Percentiles rank a stretch among this genome's conserved stretches.
phyloP scores from a whole-genome alignment of 2,113 vertebrate genomes.

The Symphodus melops region DNA sequence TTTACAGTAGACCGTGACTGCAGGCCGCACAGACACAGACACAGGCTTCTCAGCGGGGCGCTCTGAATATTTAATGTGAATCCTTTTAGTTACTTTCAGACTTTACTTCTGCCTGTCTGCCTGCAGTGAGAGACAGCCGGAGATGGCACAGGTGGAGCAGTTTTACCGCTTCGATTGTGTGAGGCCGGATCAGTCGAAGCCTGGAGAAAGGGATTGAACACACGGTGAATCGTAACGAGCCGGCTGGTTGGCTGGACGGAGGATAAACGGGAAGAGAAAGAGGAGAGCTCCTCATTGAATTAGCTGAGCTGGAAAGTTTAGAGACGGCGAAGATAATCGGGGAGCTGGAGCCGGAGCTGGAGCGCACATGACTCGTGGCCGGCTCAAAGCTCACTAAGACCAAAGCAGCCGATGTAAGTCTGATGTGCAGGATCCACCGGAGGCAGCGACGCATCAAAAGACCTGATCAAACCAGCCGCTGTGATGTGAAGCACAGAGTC shows the following conservation, averaged over 20 bases:
- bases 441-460: conserved; percentile 30
- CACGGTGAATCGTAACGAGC: conserved; percentile 11
- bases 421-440: conserved; percentile 16
- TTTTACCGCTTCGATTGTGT: neutral
- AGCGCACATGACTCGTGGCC: conserved; percentile 14
- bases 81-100: conserved; percentile 32
- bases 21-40: conserved; percentile 7
- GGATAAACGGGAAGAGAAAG: neutral
- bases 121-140: neutral
- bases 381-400: conserved; percentile 12
- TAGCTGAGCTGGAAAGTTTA: conserved; percentile 34
- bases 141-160: conserved; percentile 30
- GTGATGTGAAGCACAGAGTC: conserved; percentile 29
- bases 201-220: conserved; percentile 2
- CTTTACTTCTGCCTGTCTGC: conserved; percentile 23
- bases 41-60: conserved; percentile 5
- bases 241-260: neutral
- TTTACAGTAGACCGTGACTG: conserved; percentile 2
- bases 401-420: conserved; percentile 19
- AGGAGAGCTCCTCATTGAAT: conserved; percentile 20
- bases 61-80: conserved; percentile 27
- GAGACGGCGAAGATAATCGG: conserved; percentile 25
- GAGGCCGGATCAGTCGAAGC: conserved; percentile 12
- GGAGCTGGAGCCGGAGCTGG: neutral
- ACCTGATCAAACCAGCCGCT: conserved; percentile 6